Evolutionary conservation across 2,888 invertebrate genomes (phyloP).

Genomic region (Apoda limacodes): DNA sequence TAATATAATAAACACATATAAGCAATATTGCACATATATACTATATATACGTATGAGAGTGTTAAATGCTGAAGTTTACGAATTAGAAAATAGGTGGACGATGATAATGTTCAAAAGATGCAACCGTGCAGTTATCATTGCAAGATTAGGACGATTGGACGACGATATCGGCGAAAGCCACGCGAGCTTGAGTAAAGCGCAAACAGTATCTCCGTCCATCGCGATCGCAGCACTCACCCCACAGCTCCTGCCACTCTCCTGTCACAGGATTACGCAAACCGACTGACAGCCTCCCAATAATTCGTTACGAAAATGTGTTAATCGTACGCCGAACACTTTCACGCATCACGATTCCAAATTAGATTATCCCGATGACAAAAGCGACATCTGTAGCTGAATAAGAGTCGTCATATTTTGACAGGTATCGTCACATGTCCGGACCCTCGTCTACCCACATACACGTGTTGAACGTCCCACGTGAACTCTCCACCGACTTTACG

Average conservation of each 20-base stretch:
- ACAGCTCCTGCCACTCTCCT: constrained; percentile 59
- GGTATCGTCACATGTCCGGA: constrained; percentile 52
- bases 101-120: too few relatives aligned
- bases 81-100: too few relatives aligned
- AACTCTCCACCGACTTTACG: constrained; percentile 30
- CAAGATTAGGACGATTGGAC: too few relatives aligned
- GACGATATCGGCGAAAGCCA: too few relatives aligned
- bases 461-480: constrained; percentile 51
- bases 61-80: too few relatives aligned
- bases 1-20: too few relatives aligned
- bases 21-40: too few relatives aligned
- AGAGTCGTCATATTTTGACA: constrained; percentile 67
- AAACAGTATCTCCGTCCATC: too few relatives aligned
- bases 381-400: constrained; percentile 60
- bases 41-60: too few relatives aligned
- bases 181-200: too few relatives aligned
- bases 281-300: constrained; percentile 64
- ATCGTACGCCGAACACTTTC: constrained; percentile 56
- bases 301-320: constrained; percentile 68
- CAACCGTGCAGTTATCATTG: too few relatives aligned
- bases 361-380: constrained; percentile 63
- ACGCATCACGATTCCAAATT: constrained; percentile 59
- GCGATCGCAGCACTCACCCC: too few relatives aligned
- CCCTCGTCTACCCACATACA: constrained; percentile 65
- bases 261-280: constrained; percentile 67